Percentiles rank a stretch among this genome's conserved stretches.
These are phyloP conservation scores for Pipra filicauda DNA, from an alignment of 2,113 vertebrate genomes.

Conservation along the genomic window DNA sequence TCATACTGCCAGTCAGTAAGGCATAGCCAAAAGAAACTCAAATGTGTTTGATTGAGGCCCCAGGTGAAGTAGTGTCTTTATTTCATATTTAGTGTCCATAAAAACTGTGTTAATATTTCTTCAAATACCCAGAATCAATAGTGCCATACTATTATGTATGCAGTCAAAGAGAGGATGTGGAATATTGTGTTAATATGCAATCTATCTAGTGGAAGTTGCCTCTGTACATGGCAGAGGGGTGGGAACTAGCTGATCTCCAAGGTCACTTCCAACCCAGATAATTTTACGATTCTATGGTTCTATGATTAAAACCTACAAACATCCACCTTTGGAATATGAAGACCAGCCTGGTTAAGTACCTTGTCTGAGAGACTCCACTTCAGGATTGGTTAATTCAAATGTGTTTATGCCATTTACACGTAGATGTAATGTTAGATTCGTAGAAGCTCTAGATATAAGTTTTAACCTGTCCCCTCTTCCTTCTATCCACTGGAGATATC, in stretches of 20 bases:
- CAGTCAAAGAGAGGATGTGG: background rate
- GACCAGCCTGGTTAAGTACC: background rate
- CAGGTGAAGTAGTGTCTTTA: background rate
- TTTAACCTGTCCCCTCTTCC: background rate
- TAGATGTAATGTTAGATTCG: background rate
- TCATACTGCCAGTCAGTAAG: background rate
- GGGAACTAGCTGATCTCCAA: background rate
- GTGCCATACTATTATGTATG: background rate
- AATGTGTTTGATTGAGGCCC: background rate
- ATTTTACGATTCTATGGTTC: background rate
- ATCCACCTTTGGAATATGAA: background rate
- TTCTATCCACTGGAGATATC: background rate
- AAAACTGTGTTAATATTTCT: background rate
- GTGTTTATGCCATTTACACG: background rate
- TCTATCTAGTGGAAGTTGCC: background rate
- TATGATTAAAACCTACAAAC: background rate
- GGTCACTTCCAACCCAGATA: background rate
- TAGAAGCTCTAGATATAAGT: background rate
- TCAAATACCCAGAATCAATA: background rate
- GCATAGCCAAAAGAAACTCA: background rate
- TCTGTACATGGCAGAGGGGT: rapidly evolving
- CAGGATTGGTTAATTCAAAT: background rate
- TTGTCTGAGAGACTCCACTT: background rate
- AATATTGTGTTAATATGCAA: background rate
- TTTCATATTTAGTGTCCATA: background rate